Evolutionary conservation across 2,888 invertebrate genomes (phyloP), one percentile per base, ranked within the genome.

Genomic region (Ypsolopha sequella): DNA sequence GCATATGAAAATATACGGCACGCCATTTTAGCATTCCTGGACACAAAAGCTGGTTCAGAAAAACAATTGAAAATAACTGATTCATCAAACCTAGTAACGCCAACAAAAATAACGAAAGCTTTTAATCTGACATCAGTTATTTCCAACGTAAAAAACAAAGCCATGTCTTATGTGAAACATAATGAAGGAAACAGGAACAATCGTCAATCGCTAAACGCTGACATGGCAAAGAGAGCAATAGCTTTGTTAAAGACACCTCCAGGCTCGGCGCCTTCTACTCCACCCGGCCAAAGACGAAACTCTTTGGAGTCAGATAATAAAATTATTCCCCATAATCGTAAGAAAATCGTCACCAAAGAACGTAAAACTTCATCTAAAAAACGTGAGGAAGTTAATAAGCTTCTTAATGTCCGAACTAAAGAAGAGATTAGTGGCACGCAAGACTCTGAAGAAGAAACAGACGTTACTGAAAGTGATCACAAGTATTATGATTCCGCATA

Each of bases 71-170:
- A 62, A 43, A 55, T 57, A 36, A 57, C 57, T 33, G 58, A 58
- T 36, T 61, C 66, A 43, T 61, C 70, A 50, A 62, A 70, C 53
- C 76, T 80, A 55, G 67, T 65, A 51, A 77, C 80, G 10, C 71
- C 82, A 6, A 71, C 60, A 50, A 80, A 72, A 61, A 56, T 59
- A 39, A 57, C 61, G 6, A 76, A 71, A 56, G 52, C 71, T 35
- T 76, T 77, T 51, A 80, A 73, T 53, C 56, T 88, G 10, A 76
- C 82, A 14, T 85, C 86, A 53, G 74, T 88, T 13, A 70, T 89
- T 57, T 87, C 81, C 1, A 89, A 86, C 54, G 87, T 88, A 0
- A 89, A 88, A 68, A 80, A 75, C 50, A 89, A 85, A 62, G 85
- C 88, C 13, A 65, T 87, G 53, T 88, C 87, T 51, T 70, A 88